Conservation (phyloP, 2,797 vertebrate genomes). For the Myotis vivesi region DNA sequence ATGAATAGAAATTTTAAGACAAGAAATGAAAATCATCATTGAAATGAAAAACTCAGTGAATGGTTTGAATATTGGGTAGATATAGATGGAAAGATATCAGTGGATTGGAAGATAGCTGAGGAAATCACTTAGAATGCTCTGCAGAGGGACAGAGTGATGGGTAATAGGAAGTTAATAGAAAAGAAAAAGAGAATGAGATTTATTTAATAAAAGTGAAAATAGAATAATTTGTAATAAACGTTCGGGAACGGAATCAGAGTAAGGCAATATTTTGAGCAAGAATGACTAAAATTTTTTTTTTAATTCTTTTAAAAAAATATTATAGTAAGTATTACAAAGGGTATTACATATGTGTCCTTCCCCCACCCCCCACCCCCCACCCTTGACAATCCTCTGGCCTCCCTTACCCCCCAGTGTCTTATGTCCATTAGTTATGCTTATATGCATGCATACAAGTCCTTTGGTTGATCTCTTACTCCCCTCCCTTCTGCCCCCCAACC, state of each 20-base stretch:
- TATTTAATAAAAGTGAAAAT: background rate
- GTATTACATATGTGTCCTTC: too few species aligned
- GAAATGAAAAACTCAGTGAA: background rate
- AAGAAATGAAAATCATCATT: background rate
- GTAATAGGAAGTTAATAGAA: background rate
- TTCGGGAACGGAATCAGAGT: background rate
- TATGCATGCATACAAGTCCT: too few species aligned
- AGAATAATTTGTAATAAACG: background rate
- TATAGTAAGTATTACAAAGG: too few species aligned
- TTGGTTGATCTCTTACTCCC: too few species aligned
- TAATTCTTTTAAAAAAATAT: too few species aligned
- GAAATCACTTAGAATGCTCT: background rate
- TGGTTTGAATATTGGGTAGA: background rate
- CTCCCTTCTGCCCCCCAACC: too few species aligned
- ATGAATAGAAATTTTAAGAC: background rate
- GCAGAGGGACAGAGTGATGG: background rate
- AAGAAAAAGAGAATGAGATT: background rate
- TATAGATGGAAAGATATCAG: background rate
- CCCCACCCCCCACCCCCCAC: too few species aligned
- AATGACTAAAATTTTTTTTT: background rate
- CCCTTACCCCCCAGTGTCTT: too few species aligned
- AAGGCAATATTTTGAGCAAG: background rate
- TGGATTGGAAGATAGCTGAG: background rate
- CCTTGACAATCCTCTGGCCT: too few species aligned
- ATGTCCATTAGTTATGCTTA: too few species aligned